Evolutionary conservation across 35 echinoderm and acorn worm species (phyloP).

Genomic region (Strongylocentrotus purpuratus): DNA sequence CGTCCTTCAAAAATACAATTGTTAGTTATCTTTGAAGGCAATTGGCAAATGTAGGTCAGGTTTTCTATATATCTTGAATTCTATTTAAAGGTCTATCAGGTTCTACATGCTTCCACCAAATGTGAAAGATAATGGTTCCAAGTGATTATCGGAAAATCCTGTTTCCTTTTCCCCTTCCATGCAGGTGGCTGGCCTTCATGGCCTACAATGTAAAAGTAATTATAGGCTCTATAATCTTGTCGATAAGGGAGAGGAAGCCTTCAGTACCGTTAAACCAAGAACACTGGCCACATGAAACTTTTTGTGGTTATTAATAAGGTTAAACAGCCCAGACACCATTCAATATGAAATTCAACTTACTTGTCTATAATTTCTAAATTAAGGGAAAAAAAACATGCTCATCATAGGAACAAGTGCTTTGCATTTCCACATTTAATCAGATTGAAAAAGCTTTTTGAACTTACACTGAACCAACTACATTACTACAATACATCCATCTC

Average conservation of each 20-base stretch:
- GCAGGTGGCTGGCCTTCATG: neutral
- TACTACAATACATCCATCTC: no score
- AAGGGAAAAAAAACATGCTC: no score
- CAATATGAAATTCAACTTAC: no score
- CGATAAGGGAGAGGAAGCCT: neutral
- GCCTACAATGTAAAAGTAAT: neutral
- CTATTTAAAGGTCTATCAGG: neutral
- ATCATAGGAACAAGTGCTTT: no score
- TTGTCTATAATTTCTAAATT: no score
- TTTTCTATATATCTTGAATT: neutral
- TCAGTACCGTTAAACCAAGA: neutral
- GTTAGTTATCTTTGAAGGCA: neutral
- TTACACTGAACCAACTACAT: no score
- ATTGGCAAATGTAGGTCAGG: neutral
- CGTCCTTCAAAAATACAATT: no score
- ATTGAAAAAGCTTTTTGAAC: no score
- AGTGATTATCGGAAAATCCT: constrained; percentile 2
- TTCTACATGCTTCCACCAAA: neutral
- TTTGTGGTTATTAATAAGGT: no score
- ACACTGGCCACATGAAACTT: neutral
- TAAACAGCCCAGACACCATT: no score
- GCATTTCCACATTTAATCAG: no score
- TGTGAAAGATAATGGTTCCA: neutral
- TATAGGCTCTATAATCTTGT: neutral
- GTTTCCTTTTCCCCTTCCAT: neutral